A percentile compares a stretch with the other conserved stretches of the same genome.
These are phyloP conservation scores for Falcaria lacertinaria DNA, from an alignment of 2,888 invertebrate species.

Conservation along the genomic window DNA sequence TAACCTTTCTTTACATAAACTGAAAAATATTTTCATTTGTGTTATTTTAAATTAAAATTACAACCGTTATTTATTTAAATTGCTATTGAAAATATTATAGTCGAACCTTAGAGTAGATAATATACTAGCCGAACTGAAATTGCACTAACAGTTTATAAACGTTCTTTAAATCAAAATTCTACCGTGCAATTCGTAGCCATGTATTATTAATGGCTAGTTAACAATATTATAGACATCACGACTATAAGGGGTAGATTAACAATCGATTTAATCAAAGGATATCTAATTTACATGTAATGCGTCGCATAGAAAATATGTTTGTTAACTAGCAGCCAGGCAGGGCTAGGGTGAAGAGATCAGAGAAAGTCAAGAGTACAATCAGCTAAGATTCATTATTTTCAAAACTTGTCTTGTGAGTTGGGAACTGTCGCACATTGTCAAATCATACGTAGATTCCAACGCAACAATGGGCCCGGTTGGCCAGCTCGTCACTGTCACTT, in stretches of 20 bases:
- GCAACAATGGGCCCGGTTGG: slow-evolving; percentile 50
- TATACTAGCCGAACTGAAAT: no score
- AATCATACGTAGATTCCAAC: slow-evolving; percentile 63
- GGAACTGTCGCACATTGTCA: slow-evolving; percentile 50
- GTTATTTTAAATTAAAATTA: no score
- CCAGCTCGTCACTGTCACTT: slow-evolving; percentile 59
- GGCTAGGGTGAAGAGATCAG: slow-evolving; percentile 43
- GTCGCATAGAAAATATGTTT: slow-evolving; percentile 37
- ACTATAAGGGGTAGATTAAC: slow-evolving; percentile 32
- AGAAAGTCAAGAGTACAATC: slow-evolving; percentile 60
- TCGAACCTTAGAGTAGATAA: no score
- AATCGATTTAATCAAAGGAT: slow-evolving; percentile 45
- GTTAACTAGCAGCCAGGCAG: slow-evolving; percentile 34
- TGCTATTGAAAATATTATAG: no score
- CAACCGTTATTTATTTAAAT: no score
- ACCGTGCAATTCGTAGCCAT: no score
- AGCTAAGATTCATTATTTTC: slow-evolving; percentile 53
- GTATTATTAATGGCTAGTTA: no score
- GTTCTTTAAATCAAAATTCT: neutral
- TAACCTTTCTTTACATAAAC: no score
- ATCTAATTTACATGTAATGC: slow-evolving; percentile 42
- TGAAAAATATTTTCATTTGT: no score
- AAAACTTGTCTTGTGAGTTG: slow-evolving; percentile 60
- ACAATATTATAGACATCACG: slow-evolving; percentile 9
- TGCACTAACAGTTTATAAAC: slow-evolving; percentile 8